Evolutionary conservation across 2,888 invertebrate species (phyloP).

Genomic region (Aphidius colemani): DNA sequence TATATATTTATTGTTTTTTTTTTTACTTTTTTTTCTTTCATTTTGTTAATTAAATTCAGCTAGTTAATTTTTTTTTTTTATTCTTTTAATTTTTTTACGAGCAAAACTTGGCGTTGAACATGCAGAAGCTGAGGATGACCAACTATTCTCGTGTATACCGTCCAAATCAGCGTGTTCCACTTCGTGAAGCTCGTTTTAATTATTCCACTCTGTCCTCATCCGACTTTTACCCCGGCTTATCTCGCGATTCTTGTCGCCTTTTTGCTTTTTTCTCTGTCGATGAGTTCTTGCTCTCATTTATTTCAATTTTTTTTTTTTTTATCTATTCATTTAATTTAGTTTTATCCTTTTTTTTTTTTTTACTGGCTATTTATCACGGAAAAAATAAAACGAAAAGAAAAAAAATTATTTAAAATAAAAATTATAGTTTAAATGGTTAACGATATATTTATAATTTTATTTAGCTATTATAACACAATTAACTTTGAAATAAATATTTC

Average conservation of each 20-base stretch:
- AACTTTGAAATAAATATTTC: slow-evolving; percentile 18
- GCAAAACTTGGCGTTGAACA: slow-evolving; percentile 13
- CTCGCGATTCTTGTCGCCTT: slow-evolving; percentile 15
- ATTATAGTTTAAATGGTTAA: slow-evolving; percentile 12
- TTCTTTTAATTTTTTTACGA: slow-evolving; percentile 10
- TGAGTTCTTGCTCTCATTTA: neutral
- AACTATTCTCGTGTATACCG: slow-evolving; percentile 11
- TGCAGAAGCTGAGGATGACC: neutral
- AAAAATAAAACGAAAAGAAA: slow-evolving; percentile 17
- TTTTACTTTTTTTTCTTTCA: neutral
- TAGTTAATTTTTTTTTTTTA: neutral
- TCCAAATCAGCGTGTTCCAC: slow-evolving; percentile 24
- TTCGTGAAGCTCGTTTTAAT: slow-evolving; percentile 26
- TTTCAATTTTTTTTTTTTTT: too few relatives aligned
- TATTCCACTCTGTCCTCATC: slow-evolving; percentile 23
- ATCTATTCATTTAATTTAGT: too few relatives aligned
- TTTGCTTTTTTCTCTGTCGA: neutral
- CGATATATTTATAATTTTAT: neutral
- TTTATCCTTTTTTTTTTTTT: neutral
- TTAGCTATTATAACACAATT: too few relatives aligned
- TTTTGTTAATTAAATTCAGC: slow-evolving; percentile 11
- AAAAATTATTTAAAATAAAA: slow-evolving; percentile 7
- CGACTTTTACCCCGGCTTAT: slow-evolving; percentile 10
- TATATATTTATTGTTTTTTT: neutral
- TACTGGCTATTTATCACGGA: neutral